These are phyloP conservation scores for Drosophila cognata DNA, from an alignment of 2,888 invertebrate genomes.

Conservation along the genomic window DNA sequence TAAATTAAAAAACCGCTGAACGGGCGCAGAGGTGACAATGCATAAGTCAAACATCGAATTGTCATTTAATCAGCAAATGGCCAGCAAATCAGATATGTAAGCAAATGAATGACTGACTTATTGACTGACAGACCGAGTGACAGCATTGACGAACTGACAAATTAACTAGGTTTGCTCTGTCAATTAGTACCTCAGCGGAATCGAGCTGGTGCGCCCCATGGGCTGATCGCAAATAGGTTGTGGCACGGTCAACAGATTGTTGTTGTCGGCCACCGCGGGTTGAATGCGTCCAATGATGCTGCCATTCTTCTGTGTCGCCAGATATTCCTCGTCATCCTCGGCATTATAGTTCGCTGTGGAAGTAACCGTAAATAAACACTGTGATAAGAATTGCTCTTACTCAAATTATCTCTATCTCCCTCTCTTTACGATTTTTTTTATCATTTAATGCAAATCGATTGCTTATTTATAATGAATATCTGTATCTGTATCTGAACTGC, in stretches of 20 bases:
- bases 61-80: slow-evolving; percentile 47
- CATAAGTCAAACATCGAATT: slow-evolving; percentile 34
- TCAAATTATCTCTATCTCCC: not conserved
- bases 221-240: slow-evolving; percentile 84
- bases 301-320: slow-evolving; percentile 80
- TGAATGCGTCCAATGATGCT: slow-evolving; percentile 77
- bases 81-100: slow-evolving; percentile 17
- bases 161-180: slow-evolving; percentile 36
- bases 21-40: slow-evolving; percentile 21
- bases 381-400: not conserved
- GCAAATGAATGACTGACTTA: slow-evolving; percentile 27
- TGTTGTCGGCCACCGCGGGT: slow-evolving; percentile 74
- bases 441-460: not conserved
- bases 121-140: slow-evolving; percentile 44
- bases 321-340: slow-evolving; percentile 84
- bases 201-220: slow-evolving; percentile 75
- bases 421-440: not conserved
- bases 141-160: slow-evolving; percentile 22
- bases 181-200: slow-evolving; percentile 80
- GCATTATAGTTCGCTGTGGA: slow-evolving; percentile 85
- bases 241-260: slow-evolving; percentile 81
- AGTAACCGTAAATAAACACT: slow-evolving; percentile 9
- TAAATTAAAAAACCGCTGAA: not conserved
- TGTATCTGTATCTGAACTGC: not conserved
- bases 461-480: not conserved